These are phyloP conservation scores for Agonopterix heracliana DNA, from an alignment of 2,888 invertebrate genomes.

Conservation along the genomic window DNA sequence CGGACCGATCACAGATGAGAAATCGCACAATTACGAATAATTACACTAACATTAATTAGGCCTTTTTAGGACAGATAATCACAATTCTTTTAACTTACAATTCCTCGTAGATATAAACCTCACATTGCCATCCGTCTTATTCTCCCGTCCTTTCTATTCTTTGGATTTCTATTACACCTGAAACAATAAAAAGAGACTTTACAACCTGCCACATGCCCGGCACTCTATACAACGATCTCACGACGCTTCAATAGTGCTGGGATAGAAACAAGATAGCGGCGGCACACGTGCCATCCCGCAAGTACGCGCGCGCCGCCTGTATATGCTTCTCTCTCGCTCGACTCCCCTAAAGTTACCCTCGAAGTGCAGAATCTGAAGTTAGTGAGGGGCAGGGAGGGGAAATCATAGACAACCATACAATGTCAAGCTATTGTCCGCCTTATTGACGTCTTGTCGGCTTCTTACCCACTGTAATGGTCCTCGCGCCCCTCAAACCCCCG, in stretches of 20 bases:
- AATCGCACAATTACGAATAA: slow-evolving; percentile 58
- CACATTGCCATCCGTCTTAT: slow-evolving; percentile 27
- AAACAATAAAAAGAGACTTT: slow-evolving; percentile 1
- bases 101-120: slow-evolving; percentile 39
- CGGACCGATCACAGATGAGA: slow-evolving; percentile 58
- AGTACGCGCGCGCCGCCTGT: background rate
- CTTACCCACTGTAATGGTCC: too few species aligned
- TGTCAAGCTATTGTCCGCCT: too few species aligned
- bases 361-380: too few species aligned
- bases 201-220: too few species aligned
- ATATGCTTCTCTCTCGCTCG: background rate
- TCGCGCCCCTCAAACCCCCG: slow-evolving; percentile 77
- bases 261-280: too few species aligned
- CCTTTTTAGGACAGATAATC: slow-evolving; percentile 74
- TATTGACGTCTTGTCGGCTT: too few species aligned
- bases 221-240: too few species aligned
- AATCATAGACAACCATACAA: too few species aligned
- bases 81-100: slow-evolving; percentile 66
- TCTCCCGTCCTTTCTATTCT: slow-evolving; percentile 42
- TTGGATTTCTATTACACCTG: slow-evolving; percentile 55
- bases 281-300: too few species aligned
- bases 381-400: too few species aligned
- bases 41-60: slow-evolving; percentile 73
- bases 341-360: too few species aligned
- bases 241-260: too few species aligned